Base-by-base conservation (phyloP, 2,113 vertebrate genomes). In the Tychaedon coryphoeus region DNA sequence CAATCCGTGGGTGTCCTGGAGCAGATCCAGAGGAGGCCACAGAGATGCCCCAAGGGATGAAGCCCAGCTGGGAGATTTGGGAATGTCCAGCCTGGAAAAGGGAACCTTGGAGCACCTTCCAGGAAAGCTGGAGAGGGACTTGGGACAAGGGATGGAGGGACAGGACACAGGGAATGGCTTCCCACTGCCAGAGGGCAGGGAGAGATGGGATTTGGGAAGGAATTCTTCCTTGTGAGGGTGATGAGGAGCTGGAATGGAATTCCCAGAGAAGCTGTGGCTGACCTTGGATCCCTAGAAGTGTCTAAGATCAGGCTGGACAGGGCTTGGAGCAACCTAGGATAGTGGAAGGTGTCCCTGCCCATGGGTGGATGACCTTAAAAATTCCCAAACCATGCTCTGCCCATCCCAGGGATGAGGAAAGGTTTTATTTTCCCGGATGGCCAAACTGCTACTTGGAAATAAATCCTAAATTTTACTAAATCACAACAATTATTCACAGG, bases 281-380 rank as follows among this genome's bases (percentile, higher is more conserved):
- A 0, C 4, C 3, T 23, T 65, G 48, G 48, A 38, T 36, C 22
- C 45, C 45, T 45, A 38, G 4, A 69, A 61, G 2, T 23, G 12
- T 28, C 18, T 12, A 26, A 33, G 8, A 2, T 28, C 54, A 53
- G 26, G 6, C 0, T 60, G 54, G 38, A 5, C 0, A 0, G 6
- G 12, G 6, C 10, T 60, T 61, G 73, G 38, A 70, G n/a, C 38
- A 70, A 3, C 3, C n/a, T 54, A 54, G 28, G n/a, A 33, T 11
- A 17, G 24, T 7, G 19, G 12, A 19, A 77, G 9, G 4, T 43
- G 33, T 28, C 33, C 22, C 33, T 36, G 45, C 2, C 22, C 38
- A 19, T 5, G 11, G 33, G 4, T 26, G 12, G 15, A 61, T 20
- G 6, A 45, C 14, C 4, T 53, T 45, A 23, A 19, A 77, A 69